Percentiles rank a stretch among this genome's conserved stretches.
phyloP scores from a whole-genome alignment of 2,113 vertebrate species.

The Phrynosoma blainvillii region DNA sequence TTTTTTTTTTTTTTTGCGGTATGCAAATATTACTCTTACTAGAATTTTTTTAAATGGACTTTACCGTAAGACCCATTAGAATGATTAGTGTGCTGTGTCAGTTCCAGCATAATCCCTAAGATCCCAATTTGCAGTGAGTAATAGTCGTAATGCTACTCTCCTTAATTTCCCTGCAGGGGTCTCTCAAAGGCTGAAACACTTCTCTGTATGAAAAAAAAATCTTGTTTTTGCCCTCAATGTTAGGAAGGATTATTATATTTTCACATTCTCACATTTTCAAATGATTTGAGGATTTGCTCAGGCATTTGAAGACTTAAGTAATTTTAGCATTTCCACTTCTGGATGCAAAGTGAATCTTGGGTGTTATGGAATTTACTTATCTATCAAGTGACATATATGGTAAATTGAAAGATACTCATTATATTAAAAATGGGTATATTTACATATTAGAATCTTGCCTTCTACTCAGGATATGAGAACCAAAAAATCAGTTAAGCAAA shows the following conservation, averaged over 20 bases:
- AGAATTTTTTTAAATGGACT: not conserved
- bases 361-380: conserved; percentile 18
- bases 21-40: not conserved
- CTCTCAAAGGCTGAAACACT: not conserved
- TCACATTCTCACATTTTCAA: conserved; percentile 3
- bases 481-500: not conserved
- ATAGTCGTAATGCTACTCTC: conserved; percentile 16
- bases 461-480: not conserved
- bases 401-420: not conserved
- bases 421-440: conserved; percentile 25
- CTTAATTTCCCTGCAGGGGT: conserved; percentile 20
- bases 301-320: conserved; percentile 41
- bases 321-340: conserved; percentile 37
- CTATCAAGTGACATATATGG: not conserved
- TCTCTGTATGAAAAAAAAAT: not conserved
- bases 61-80: conserved; percentile 7
- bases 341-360: conserved; percentile 18
- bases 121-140: fast-evolving
- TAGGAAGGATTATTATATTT: not conserved
- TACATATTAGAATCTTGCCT: conserved; percentile 18
- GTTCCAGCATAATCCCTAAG: not conserved
- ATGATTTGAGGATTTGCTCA: conserved; percentile 15
- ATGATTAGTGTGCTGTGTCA: not conserved
- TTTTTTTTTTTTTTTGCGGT: fast-evolving
- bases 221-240: conserved; percentile 10